Conservation (phyloP, 2,797 vertebrate genomes). For the Sebastes steindachneri region DNA sequence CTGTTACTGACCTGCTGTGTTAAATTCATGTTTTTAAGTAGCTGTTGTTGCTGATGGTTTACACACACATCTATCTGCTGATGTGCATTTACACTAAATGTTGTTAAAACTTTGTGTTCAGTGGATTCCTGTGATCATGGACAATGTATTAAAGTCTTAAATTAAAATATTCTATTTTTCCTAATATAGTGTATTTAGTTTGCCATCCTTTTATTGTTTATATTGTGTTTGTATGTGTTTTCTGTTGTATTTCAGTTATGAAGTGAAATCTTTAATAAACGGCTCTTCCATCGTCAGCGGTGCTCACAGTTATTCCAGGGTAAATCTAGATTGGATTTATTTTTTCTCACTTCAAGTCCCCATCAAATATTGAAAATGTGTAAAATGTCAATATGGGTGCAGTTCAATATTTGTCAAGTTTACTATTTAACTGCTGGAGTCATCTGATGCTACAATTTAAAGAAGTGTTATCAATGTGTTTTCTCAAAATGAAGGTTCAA, state of each 20-base stretch:
- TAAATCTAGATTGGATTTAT: not conserved
- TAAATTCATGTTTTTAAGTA: not conserved
- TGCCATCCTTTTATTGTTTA: not conserved
- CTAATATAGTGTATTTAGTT: not conserved
- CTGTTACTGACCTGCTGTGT: not conserved
- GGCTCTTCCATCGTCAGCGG: not conserved
- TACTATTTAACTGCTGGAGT: not conserved
- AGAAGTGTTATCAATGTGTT: too few relatives aligned
- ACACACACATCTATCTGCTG: not conserved
- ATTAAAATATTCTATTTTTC: not conserved
- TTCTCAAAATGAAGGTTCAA: too few relatives aligned
- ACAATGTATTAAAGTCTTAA: not conserved
- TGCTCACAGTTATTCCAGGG: not conserved
- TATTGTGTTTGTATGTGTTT: not conserved
- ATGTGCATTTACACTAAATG: not conserved
- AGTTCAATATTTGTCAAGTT: not conserved
- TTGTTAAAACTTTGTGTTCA: not conserved
- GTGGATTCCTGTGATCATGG: not conserved
- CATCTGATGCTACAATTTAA: not conserved
- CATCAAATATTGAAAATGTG: not conserved
- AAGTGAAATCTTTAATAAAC: constrained; percentile 28
- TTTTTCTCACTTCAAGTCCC: fast-evolving
- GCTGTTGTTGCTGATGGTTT: not conserved
- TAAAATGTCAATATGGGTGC: not conserved
- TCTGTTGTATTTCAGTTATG: not conserved